Conservation (phyloP, 2,113 vertebrate species). For the Crotalus tigris region DNA sequence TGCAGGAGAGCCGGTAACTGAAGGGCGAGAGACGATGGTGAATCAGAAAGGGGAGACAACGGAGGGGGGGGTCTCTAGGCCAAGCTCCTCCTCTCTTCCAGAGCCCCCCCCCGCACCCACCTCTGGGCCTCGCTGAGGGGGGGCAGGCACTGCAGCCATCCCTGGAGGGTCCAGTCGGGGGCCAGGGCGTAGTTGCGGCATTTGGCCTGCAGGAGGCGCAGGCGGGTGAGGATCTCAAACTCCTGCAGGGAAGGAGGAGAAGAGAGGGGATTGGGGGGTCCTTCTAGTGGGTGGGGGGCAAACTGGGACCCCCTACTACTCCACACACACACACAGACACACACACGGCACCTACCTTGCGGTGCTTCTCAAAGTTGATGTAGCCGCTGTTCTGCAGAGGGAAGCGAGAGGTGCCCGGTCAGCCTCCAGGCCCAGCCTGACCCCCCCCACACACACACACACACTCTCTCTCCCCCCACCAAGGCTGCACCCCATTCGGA, state of each 20-base stretch:
- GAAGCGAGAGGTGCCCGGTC: neutral
- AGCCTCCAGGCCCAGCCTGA: neutral
- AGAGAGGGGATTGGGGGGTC: neutral
- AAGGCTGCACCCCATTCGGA: neutral
- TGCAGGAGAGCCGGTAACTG: slow-evolving; percentile 84
- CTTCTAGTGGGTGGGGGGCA: neutral
- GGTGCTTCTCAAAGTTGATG: slow-evolving; percentile 91
- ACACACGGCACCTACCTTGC: slow-evolving; percentile 70
- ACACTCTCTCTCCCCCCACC: fast-evolving
- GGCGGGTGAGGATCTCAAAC: slow-evolving; percentile 86
- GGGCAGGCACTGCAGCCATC: slow-evolving; percentile 79
- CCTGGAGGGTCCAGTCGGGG: slow-evolving; percentile 70
- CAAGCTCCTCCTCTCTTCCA: neutral
- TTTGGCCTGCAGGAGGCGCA: slow-evolving; percentile 82
- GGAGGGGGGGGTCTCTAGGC: neutral
- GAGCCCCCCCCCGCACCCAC: slow-evolving; percentile 50
- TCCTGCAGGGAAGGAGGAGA: slow-evolving; percentile 68
- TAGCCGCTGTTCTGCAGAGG: slow-evolving; percentile 78
- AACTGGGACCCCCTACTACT: neutral
- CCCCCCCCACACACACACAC: neutral
- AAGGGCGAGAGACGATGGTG: neutral
- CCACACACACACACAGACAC: too few relatives aligned
- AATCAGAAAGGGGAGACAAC: neutral
- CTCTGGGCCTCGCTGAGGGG: slow-evolving; percentile 78
- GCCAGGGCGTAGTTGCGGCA: slow-evolving; percentile 80